A percentile compares a stretch with the other conserved stretches of the same genome.
phyloP scores from a whole-genome alignment of 2,797 vertebrate species.

The Clamator glandarius region DNA sequence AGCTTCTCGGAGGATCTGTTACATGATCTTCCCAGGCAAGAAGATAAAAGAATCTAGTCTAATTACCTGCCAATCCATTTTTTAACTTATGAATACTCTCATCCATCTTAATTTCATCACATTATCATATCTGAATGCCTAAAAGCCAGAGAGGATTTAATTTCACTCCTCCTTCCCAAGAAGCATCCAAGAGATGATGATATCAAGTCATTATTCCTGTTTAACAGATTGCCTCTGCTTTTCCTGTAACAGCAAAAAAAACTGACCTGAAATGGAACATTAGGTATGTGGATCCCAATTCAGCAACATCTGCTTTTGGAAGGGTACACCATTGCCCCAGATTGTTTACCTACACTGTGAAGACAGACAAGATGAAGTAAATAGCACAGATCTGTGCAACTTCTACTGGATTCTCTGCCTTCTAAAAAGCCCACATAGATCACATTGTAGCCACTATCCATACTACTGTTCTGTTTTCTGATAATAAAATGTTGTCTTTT shows the following conservation, averaged over 20 bases:
- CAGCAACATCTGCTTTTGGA: neutral
- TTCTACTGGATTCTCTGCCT: rapidly evolving
- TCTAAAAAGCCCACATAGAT: neutral
- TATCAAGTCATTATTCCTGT: neutral
- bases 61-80: neutral
- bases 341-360: neutral
- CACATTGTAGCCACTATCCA: neutral
- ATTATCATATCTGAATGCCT: neutral
- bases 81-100: neutral
- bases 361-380: neutral
- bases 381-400: rapidly evolving
- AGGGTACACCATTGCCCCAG: neutral
- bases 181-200: neutral
- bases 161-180: neutral
- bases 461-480: neutral
- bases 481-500: no score
- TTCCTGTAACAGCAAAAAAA: neutral
- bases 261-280: neutral
- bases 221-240: neutral
- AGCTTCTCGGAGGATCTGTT: no score
- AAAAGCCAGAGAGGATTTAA: neutral
- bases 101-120: slow-evolving; percentile 5
- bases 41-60: neutral
- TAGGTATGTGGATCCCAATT: rapidly evolving
- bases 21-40: no score